Percentiles rank a stretch among this genome's conserved stretches.
These are phyloP conservation scores for Necrosyrtes monachus DNA, from an alignment of 2,797 vertebrate species.

Conservation along the genomic window DNA sequence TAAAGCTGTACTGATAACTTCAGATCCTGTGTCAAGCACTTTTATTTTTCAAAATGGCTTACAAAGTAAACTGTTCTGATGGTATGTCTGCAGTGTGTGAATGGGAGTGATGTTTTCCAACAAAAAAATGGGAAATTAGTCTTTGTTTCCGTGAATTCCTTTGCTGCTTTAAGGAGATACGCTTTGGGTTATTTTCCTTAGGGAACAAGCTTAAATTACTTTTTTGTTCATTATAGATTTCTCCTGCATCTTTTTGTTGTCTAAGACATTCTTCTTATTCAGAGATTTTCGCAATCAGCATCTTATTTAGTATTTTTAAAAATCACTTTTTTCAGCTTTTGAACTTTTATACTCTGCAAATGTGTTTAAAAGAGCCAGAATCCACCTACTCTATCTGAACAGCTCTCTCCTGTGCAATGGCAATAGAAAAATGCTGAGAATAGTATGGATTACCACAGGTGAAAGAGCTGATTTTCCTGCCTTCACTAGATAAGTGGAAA, in stretches of 20 bases:
- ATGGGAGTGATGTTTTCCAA: background rate
- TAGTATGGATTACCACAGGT: background rate
- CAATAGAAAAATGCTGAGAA: background rate
- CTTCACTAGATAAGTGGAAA: background rate
- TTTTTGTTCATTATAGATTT: conserved; percentile 24
- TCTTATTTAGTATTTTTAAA: background rate
- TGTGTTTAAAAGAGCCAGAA: background rate
- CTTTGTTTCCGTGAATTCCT: background rate
- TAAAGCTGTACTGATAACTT: background rate
- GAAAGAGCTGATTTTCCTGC: background rate
- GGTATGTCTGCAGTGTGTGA: background rate
- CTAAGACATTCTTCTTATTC: background rate
- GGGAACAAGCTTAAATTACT: conserved; percentile 3
- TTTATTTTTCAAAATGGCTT: background rate
- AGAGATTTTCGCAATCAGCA: background rate
- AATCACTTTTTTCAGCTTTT: background rate
- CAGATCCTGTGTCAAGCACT: background rate
- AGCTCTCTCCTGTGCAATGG: background rate
- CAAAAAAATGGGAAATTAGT: background rate
- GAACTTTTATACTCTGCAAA: background rate
- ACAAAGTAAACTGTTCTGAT: background rate
- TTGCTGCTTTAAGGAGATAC: background rate
- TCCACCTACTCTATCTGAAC: background rate
- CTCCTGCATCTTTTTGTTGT: background rate
- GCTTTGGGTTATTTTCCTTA: background rate